Evolutionary conservation across 2,113 vertebrate genomes (phyloP).

Genomic region (Halcyon senegalensis): DNA sequence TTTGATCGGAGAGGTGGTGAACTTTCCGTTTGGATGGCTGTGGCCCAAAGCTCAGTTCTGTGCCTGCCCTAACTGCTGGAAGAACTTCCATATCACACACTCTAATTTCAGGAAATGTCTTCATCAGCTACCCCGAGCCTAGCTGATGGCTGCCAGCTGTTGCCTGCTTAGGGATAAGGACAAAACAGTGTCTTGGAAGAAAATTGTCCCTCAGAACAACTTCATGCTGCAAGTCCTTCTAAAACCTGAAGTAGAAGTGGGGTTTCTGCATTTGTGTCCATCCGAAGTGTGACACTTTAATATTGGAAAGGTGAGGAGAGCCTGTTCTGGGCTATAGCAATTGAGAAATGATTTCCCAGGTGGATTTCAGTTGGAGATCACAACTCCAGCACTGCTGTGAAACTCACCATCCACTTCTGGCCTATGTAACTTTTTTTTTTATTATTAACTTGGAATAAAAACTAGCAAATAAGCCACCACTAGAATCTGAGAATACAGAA

Average conservation of each 20-base stretch:
- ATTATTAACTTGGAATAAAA: neutral
- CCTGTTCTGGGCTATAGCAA: neutral
- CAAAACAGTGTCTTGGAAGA: neutral
- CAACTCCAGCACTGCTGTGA: neutral
- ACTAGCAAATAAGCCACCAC: neutral
- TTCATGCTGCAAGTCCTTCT: neutral
- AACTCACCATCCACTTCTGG: neutral
- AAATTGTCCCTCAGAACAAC: neutral
- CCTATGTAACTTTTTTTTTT: neutral
- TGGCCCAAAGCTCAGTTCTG: neutral
- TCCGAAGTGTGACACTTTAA: neutral
- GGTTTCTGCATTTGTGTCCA: neutral
- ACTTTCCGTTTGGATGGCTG: neutral
- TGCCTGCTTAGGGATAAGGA: neutral
- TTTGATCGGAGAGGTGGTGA: neutral
- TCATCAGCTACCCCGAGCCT: neutral
- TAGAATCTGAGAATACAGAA: neutral
- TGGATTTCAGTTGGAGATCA: neutral
- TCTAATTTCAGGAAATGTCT: neutral
- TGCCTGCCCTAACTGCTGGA: neutral
- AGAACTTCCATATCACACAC: rapidly evolving
- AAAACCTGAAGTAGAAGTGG: neutral
- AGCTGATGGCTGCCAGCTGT: neutral
- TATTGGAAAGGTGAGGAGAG: neutral
- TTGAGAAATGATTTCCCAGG: neutral